Base-by-base conservation (phyloP, 2,113 vertebrate genomes). In the Pyrgilauda ruficollis region DNA sequence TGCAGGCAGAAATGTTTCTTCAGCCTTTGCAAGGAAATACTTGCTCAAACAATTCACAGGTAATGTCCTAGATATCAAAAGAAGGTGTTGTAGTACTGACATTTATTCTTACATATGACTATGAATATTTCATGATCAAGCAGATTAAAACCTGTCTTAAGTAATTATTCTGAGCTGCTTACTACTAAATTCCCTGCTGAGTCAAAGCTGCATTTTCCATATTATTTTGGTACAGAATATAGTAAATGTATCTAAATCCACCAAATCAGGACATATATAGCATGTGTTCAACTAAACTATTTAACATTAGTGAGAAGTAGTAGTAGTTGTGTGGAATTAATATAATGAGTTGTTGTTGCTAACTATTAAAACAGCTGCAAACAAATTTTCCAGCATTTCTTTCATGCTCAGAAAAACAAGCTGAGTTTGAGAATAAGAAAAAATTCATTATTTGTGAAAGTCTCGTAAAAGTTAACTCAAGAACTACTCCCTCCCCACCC, bases 111-210 rank as follows among this genome's bases (percentile, higher is more conserved):
- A 41, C 0, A 2, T 63, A 23, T 61, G 63, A 63, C 43, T 35
- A 86, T 90, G 72, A 91, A 83, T 93, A 93, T 94, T 96, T 95
- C 5, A 85, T 88, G 35, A 59, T 30, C 7, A 30, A 84, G 52
- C 5, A 80, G 61, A 70, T 93, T 84, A 82, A 87, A 93, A 76
- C 14, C 24, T 63, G 15, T 46, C 8, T 55, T 31, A 74, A 47
- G 19, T 35, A 77, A 63, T 91, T 55, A 74, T 52, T 62, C 47
- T 59, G n/a, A 84, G 7, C 9, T 77, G 39, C 84, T 75, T 83
- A 72, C 66, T 79, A 43, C 37, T 58, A 46, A 87, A 84, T 82
- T 31, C 31, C 84, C 78, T 66, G 22, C 43, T 94, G 56, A 82
- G 39, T 90, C 39, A 84, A 93, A 52, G 58, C 41, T 91, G n/a